phyloP scores from a whole-genome alignment of 2,113 vertebrate genomes.

The Carlito syrichta region DNA sequence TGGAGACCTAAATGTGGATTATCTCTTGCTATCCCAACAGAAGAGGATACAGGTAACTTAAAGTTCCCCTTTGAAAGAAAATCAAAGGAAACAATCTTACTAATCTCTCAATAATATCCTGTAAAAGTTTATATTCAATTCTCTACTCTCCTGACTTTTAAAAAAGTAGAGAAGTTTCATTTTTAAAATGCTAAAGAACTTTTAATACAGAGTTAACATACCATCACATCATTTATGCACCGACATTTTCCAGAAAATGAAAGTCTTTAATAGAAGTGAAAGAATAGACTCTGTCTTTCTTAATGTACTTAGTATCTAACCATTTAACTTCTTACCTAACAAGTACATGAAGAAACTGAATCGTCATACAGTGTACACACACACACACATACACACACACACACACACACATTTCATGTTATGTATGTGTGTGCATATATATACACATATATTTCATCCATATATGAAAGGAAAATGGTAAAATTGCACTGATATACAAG shows the following conservation, averaged over 20 bases:
- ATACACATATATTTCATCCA: no score
- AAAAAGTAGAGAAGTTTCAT: background rate
- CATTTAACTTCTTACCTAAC: slow-evolving; percentile 7
- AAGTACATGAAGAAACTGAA: background rate
- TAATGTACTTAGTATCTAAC: background rate
- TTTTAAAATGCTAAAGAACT: background rate
- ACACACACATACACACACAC: no score
- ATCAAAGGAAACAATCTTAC: background rate
- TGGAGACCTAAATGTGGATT: background rate
- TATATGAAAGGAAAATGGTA: background rate
- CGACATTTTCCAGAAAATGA: background rate
- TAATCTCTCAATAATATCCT: background rate
- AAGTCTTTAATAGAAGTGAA: background rate
- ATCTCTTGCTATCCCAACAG: background rate
- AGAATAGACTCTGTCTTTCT: background rate
- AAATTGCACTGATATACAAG: background rate
- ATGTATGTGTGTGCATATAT: background rate
- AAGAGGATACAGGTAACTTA: background rate
- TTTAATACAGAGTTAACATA: background rate
- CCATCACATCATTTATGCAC: background rate
- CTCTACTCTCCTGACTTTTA: background rate
- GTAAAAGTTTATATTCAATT: background rate
- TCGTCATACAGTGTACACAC: background rate
- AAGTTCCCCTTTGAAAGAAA: background rate
- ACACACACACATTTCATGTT: no score